Base-by-base conservation (phyloP, 2,888 invertebrate species). In the Phrixothrix hirtus region DNA sequence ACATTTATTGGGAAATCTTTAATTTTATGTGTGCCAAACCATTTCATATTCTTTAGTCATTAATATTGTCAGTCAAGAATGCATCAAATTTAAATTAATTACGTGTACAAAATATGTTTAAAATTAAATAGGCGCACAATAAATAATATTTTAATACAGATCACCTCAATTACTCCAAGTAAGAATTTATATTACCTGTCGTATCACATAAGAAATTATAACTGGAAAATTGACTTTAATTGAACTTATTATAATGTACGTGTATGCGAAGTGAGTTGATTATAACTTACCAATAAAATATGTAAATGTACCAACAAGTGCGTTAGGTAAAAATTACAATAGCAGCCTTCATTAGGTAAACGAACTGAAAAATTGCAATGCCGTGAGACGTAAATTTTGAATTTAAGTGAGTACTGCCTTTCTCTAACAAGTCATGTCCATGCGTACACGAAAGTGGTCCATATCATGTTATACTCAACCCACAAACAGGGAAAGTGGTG, bases 401-500 rank as follows among this genome's bases (percentile, higher is more conserved):
- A 25, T 38, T 35, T 30, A 34, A 21, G 21, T 44, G 38, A 39
- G 36, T 6, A 25, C 5, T 39, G 48, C 54, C 54, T 55, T 55
- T 55, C 54, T 55, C 54, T 54, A 36, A 11, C 32, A 42, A 36
- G 16, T 34, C 31, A 29, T 37, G 27, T n/a, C n/a, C 35, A 39
- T 49, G 39, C 41, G 41, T 32, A 36, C 42, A 41, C 34, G 37
- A 21, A 25, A 49, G 49, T 55, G 41, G 48, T 42, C 54, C 53
- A 53, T 35, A 14, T 29, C 42, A 48, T 25, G 42, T 11, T 39
- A 43, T 42, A 26, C 12, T 25, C n/a, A 15, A 15, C 15, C 13
- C 26, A 14, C 32, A 31, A 32, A 39, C 38, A 45, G 54, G 48
- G 54, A 55, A 55, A 55, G 54, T 55, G 14, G 45, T 16, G 41